Evolutionary conservation across 2,797 vertebrate genomes (phyloP).

Genomic region (Poecilia gillii): DNA sequence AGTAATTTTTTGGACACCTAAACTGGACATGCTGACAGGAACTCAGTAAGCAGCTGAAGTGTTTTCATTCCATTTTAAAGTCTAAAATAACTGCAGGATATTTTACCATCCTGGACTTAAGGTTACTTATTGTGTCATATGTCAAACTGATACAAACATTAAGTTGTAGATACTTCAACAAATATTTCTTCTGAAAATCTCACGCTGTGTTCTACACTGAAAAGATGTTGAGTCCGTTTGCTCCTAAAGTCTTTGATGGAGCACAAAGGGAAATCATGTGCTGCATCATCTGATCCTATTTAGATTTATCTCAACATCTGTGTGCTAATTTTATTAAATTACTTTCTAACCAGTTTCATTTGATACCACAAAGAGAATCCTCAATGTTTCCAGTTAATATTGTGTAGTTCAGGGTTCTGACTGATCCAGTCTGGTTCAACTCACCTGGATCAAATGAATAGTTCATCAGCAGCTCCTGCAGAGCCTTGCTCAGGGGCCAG

Average conservation of each 20-base stretch:
- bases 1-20: slow-evolving; percentile 31
- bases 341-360: background rate
- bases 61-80: slow-evolving; percentile 22
- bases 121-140: background rate
- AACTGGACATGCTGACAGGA: slow-evolving; percentile 18
- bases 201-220: background rate
- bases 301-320: slow-evolving; percentile 13
- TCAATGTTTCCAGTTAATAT: slow-evolving; percentile 27
- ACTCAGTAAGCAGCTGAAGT: slow-evolving; percentile 17
- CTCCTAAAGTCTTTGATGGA: background rate
- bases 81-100: slow-evolving; percentile 11
- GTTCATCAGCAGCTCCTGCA: background rate
- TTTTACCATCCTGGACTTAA: background rate
- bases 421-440: background rate
- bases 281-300: background rate
- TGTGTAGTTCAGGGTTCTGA: background rate
- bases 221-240: background rate
- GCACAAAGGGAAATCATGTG: background rate
- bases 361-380: slow-evolving; percentile 2
- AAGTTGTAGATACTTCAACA: background rate
- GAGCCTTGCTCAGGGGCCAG: background rate
- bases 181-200: background rate
- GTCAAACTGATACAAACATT: background rate
- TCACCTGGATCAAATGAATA: background rate
- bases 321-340: background rate